phyloP scores from a whole-genome alignment of 2,797 vertebrate species.

The Gobio occitaniae region DNA sequence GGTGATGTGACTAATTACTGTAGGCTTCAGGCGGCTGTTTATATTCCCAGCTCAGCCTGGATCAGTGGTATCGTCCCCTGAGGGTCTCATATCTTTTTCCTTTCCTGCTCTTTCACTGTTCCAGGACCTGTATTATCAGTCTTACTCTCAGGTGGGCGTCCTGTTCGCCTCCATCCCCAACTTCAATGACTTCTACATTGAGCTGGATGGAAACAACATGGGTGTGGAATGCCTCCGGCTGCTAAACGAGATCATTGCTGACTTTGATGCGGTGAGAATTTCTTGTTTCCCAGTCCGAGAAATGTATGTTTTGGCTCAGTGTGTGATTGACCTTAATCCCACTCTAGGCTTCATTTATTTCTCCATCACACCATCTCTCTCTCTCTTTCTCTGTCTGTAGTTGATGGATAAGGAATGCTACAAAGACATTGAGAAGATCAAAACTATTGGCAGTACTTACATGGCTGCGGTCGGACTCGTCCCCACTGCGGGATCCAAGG shows the following conservation, averaged over 20 bases:
- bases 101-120: conserved; percentile 45
- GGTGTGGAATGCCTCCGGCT: conserved; percentile 90
- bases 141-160: conserved; percentile 90
- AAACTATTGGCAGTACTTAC: conserved; percentile 98
- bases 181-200: conserved; percentile 94
- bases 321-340: conserved; percentile 36
- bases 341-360: conserved; percentile 24
- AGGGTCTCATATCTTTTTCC: conserved; percentile 23
- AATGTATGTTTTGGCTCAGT: conserved; percentile 37
- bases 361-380: conserved; percentile 8
- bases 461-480: conserved; percentile 97
- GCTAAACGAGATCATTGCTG: conserved; percentile 91
- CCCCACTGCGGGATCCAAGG: conserved; percentile 90
- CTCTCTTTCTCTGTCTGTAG: conserved; percentile 62
- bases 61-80: conserved; percentile 20
- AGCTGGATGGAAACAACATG: conserved; percentile 93
- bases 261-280: conserved; percentile 86
- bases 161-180: conserved; percentile 92
- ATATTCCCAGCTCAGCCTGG: not conserved
- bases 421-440: conserved; percentile 98
- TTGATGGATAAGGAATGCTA: conserved; percentile 98
- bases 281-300: conserved; percentile 14
- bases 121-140: conserved; percentile 92
- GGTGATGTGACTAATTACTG: not conserved
- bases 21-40: not conserved